phyloP scores from a whole-genome alignment of 2,888 invertebrate genomes.

The Galeopsomyia nigrocyanea region DNA sequence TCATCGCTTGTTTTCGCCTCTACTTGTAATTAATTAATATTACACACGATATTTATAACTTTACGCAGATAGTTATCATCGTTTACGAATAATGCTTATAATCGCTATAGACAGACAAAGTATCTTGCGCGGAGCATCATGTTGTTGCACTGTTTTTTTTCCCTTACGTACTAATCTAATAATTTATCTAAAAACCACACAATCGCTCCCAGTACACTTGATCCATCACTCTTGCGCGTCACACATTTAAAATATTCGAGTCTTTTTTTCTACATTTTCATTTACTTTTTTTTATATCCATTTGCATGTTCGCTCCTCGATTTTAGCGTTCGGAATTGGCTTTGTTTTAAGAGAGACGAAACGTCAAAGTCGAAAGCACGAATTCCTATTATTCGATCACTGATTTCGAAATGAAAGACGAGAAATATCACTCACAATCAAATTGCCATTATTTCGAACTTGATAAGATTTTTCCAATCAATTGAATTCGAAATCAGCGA shows the following conservation, averaged over 20 bases:
- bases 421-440: constrained; percentile 32
- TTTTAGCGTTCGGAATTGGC: constrained; percentile 23
- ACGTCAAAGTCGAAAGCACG: constrained; percentile 30
- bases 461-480: constrained; percentile 8
- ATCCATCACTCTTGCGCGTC: constrained; percentile 29
- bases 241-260: constrained; percentile 47
- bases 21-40: constrained; percentile 65
- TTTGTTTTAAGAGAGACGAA: constrained; percentile 29
- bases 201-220: constrained; percentile 10
- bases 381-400: constrained; percentile 25
- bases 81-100: constrained; percentile 65
- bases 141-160: constrained; percentile 45
- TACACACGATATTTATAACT: constrained; percentile 67
- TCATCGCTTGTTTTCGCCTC: constrained; percentile 42
- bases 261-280: constrained; percentile 35
- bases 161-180: constrained; percentile 15
- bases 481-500: constrained; percentile 14
- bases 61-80: constrained; percentile 64
- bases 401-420: constrained; percentile 39
- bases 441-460: not conserved
- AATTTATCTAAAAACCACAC: constrained; percentile 44
- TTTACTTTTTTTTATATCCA: constrained; percentile 16
- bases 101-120: constrained; percentile 63
- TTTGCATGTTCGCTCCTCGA: constrained; percentile 3
- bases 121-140: constrained; percentile 51